Evolutionary conservation across 2,888 invertebrate genomes (phyloP).

Genomic region (Doris montereyensis): DNA sequence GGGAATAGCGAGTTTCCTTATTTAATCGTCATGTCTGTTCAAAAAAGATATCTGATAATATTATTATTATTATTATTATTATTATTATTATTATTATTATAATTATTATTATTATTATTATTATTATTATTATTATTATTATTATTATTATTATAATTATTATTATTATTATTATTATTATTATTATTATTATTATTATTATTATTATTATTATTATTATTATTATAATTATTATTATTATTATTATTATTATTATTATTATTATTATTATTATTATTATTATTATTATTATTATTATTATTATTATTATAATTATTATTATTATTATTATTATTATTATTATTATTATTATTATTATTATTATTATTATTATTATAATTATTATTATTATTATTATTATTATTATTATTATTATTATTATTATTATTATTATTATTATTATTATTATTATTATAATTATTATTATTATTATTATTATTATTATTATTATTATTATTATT

Average conservation of each 20-base stretch:
- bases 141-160: neutral
- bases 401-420: neutral
- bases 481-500: no score
- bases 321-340: neutral
- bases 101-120: neutral
- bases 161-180: neutral
- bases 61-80: neutral
- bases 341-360: neutral
- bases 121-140: neutral
- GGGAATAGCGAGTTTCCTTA: no score
- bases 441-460: no score
- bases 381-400: neutral
- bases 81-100: neutral
- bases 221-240: neutral
- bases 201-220: neutral
- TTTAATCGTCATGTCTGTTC: no score
- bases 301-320: neutral
- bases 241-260: neutral
- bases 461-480: no score
- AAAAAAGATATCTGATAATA: no score
- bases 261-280: neutral
- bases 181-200: neutral
- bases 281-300: neutral
- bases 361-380: neutral
- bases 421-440: no score